Conservation (phyloP, 2,113 vertebrate genomes). For the Pholis gunnellus region DNA sequence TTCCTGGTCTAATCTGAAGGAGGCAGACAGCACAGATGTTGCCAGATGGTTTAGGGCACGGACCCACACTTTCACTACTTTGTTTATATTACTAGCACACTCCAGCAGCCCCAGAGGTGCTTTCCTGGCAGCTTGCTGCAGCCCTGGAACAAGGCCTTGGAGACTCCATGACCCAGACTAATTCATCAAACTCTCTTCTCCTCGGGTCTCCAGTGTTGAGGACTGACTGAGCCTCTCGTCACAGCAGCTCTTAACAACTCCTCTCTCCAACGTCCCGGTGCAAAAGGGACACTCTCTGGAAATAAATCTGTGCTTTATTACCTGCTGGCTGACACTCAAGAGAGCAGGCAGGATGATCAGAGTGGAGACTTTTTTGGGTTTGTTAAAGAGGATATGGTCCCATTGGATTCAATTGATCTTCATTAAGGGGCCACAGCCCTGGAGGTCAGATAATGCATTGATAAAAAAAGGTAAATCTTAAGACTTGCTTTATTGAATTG, state of each 20-base stretch:
- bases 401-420: background rate
- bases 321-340: constrained; percentile 26
- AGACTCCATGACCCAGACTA: constrained; percentile 61
- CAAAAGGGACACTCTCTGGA: constrained; percentile 64
- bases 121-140: constrained; percentile 38
- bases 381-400: background rate
- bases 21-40: constrained; percentile 25
- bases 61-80: constrained; percentile 32
- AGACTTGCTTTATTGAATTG: too few relatives aligned
- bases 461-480: constrained; percentile 1
- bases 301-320: constrained; percentile 75
- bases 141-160: constrained; percentile 59
- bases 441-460: background rate
- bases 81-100: constrained; percentile 49
- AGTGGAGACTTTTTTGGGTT: background rate
- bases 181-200: constrained; percentile 57
- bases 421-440: background rate
- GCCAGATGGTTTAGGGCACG: constrained; percentile 37
- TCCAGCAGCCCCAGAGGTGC: constrained; percentile 35
- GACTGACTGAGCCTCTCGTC: constrained; percentile 41
- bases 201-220: constrained; percentile 14
- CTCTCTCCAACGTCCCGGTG: constrained; percentile 30
- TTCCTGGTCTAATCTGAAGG: background rate
- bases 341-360: constrained; percentile 11
- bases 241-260: constrained; percentile 41